Evolutionary conservation across 1,140 invertebrate species (phyloP).

Genomic region (Bombus soroeensis): DNA sequence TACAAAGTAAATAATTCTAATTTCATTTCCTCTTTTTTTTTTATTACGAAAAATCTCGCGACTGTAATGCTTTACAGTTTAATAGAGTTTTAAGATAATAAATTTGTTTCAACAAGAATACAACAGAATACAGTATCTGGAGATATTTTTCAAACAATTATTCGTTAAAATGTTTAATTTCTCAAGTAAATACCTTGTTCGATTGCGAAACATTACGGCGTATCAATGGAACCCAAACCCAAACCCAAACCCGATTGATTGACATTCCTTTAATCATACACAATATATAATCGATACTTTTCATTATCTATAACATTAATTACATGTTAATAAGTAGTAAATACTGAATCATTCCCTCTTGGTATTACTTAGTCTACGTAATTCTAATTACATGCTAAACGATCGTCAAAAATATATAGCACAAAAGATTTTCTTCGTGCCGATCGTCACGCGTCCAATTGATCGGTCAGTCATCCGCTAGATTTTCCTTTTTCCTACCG

Average conservation of each 20-base stretch:
- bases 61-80: background rate
- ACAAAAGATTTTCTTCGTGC: background rate
- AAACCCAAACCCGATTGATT: conserved; percentile 16
- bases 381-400: conserved; percentile 42
- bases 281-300: conserved; percentile 21
- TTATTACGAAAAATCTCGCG: background rate
- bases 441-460: background rate
- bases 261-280: conserved; percentile 11
- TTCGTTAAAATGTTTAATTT: background rate
- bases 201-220: background rate
- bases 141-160: background rate
- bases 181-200: background rate
- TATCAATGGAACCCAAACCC: conserved; percentile 12
- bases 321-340: conserved; percentile 11
- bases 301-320: conserved; percentile 33
- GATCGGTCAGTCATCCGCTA: conserved; percentile 16
- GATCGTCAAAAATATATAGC: conserved; percentile 45
- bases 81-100: background rate
- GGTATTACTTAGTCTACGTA: conserved; percentile 42
- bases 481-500: background rate
- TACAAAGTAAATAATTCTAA: background rate
- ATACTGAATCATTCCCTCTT: conserved; percentile 36
- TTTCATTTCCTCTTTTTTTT: background rate
- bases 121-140: background rate
- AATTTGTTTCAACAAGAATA: background rate